phyloP scores from a whole-genome alignment of 2,888 invertebrate species.

The Cordylochernes scorpioides region DNA sequence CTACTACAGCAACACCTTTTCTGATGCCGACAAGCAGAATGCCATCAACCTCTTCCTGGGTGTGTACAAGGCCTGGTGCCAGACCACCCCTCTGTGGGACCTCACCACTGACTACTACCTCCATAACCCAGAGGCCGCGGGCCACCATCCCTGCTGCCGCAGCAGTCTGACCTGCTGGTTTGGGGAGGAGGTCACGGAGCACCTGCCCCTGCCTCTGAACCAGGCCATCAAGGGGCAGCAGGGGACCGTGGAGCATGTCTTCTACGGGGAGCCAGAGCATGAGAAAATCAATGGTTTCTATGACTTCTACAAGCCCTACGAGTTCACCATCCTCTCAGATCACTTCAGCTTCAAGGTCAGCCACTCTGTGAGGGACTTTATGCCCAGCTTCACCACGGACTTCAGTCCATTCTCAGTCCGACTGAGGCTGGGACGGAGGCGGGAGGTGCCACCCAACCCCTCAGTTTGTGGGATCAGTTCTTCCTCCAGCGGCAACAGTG shows the following conservation, averaged over 20 bases:
- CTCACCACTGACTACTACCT: constrained; percentile 66
- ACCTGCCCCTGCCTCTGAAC: too few species aligned
- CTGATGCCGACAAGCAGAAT: constrained; percentile 89
- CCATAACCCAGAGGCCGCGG: constrained; percentile 44
- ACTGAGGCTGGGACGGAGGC: constrained; percentile 42
- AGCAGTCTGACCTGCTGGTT: too few species aligned
- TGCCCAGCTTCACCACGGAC: constrained; percentile 59
- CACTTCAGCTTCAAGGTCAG: constrained; percentile 57
- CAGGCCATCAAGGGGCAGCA: too few species aligned
- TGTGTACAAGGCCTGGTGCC: constrained; percentile 32
- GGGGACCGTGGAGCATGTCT: too few species aligned
- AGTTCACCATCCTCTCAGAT: constrained; percentile 51
- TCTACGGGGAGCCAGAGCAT: too few species aligned
- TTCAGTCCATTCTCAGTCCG: constrained; percentile 55
- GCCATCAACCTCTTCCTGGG: constrained; percentile 88
- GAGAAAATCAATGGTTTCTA: constrained; percentile 53
- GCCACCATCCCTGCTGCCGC: constrained; percentile 16
- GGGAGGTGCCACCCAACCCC: constrained; percentile 23
- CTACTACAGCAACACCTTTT: constrained; percentile 88
- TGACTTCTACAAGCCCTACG: constrained; percentile 64
- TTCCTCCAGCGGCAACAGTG: constrained; percentile 18
- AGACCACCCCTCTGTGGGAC: constrained; percentile 49
- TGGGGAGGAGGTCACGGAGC: too few species aligned
- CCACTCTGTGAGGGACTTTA: constrained; percentile 42
- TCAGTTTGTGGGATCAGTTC: constrained; percentile 13